Percentiles rank a stretch among this genome's conserved stretches.
These are phyloP conservation scores for Andricus grossulariae DNA, from an alignment of 1,140 invertebrate genomes.

Conservation along the genomic window DNA sequence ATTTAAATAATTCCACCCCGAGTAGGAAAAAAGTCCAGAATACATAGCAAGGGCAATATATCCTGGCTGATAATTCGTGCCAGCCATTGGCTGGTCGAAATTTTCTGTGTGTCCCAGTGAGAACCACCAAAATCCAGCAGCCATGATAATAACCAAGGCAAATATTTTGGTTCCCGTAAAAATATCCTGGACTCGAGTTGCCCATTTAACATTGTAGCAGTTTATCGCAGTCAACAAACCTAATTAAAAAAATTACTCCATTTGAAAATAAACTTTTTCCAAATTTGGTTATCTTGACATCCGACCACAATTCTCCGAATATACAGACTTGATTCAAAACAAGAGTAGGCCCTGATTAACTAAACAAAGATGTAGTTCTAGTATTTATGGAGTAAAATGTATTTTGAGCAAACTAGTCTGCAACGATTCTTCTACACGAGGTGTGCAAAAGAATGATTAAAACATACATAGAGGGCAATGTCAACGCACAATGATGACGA, in stretches of 20 bases:
- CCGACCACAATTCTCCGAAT: no score
- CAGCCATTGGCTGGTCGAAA: slow-evolving; percentile 87
- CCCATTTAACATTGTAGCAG: slow-evolving; percentile 96
- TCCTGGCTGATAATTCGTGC: slow-evolving; percentile 85
- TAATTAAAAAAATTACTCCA: slow-evolving; percentile 66
- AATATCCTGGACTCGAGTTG: slow-evolving; percentile 93
- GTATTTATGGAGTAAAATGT: no score
- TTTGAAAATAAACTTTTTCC: no score
- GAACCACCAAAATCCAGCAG: slow-evolving; percentile 86
- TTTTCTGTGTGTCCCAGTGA: slow-evolving; percentile 82
- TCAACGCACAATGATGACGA: no score
- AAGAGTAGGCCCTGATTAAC: no score
- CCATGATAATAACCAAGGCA: slow-evolving; percentile 92
- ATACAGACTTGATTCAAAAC: no score
- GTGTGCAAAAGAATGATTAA: no score
- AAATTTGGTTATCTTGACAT: no score
- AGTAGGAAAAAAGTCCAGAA: slow-evolving; percentile 97
- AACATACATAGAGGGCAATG: no score
- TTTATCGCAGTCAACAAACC: slow-evolving; percentile 96
- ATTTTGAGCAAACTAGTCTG: no score
- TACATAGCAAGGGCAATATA: slow-evolving; percentile 94
- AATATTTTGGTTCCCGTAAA: slow-evolving; percentile 96
- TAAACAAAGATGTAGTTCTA: no score
- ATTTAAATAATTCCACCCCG: slow-evolving; percentile 94
- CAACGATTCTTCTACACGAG: no score